phyloP scores from a whole-genome alignment of 2,113 vertebrate genomes.

The Haemorhous mexicanus region DNA sequence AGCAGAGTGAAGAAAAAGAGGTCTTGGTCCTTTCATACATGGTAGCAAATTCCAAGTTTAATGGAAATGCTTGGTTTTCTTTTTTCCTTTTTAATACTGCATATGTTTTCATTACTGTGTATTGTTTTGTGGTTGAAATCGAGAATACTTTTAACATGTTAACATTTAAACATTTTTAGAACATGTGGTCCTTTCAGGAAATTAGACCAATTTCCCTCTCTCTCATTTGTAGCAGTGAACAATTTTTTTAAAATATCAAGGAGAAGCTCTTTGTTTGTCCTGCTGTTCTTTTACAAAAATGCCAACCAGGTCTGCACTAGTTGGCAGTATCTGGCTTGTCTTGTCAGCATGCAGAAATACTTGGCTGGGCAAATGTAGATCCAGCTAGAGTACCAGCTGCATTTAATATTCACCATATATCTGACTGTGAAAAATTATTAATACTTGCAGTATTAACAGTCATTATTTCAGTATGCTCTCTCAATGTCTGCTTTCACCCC shows the following conservation, averaged over 20 bases:
- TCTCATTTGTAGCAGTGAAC: conserved; percentile 28
- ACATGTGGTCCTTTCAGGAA: conserved; percentile 17
- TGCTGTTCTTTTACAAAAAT: conserved; percentile 43
- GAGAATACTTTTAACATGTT: neutral
- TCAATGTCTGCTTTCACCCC: neutral
- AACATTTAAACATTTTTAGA: conserved; percentile 43
- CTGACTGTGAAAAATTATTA: neutral
- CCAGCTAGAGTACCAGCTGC: neutral
- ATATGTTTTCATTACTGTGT: neutral
- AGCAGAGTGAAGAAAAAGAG: neutral
- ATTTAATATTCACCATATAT: neutral
- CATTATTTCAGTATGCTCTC: neutral
- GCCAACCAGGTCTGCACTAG: neutral
- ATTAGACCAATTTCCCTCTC: neutral
- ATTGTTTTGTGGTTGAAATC: neutral
- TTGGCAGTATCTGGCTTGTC: conserved; percentile 31
- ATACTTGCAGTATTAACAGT: neutral
- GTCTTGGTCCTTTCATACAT: neutral
- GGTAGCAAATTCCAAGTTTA: neutral
- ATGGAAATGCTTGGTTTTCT: neutral
- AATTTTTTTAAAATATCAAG: conserved; percentile 55
- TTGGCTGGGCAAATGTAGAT: neutral
- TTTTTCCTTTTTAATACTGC: neutral
- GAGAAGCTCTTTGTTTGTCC: conserved; percentile 48
- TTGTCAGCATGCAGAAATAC: neutral